phyloP scores from a whole-genome alignment of 2,113 vertebrate species.

The Oncorhynchus clarkii region DNA sequence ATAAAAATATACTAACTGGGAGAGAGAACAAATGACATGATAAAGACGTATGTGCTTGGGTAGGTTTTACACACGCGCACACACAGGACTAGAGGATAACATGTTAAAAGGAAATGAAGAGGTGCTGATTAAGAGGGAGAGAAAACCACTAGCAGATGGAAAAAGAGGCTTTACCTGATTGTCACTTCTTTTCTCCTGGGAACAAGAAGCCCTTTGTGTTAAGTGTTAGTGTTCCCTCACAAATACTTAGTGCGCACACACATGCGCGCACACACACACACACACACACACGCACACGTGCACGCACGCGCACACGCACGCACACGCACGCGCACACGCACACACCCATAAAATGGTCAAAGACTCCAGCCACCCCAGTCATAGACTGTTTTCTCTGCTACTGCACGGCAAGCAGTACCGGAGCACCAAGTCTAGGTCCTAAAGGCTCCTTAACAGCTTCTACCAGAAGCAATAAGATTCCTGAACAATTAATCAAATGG shows the following conservation, averaged over 20 bases:
- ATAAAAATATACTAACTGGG: too few relatives aligned
- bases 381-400: too few relatives aligned
- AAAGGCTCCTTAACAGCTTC: too few relatives aligned
- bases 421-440: too few relatives aligned
- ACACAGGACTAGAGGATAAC: slow-evolving; percentile 6
- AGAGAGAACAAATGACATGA: background rate
- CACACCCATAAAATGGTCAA: background rate
- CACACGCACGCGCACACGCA: background rate
- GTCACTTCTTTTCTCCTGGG: background rate
- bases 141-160: slow-evolving; percentile 12
- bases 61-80: background rate
- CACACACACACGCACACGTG: too few relatives aligned
- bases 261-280: too few relatives aligned
- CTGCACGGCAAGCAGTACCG: too few relatives aligned
- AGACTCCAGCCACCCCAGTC: too few relatives aligned
- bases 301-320: background rate
- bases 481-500: too few relatives aligned
- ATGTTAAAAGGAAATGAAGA: slow-evolving; percentile 19
- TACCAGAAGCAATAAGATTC: too few relatives aligned
- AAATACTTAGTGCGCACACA: too few relatives aligned
- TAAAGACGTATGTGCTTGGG: background rate
- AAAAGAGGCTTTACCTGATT: slow-evolving; percentile 18
- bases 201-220: background rate
- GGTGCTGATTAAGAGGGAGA: slow-evolving; percentile 11
- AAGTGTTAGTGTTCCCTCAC: too few relatives aligned